These are phyloP conservation scores for Dicycla oo DNA, from an alignment of 2,888 invertebrate genomes.

Conservation along the genomic window DNA sequence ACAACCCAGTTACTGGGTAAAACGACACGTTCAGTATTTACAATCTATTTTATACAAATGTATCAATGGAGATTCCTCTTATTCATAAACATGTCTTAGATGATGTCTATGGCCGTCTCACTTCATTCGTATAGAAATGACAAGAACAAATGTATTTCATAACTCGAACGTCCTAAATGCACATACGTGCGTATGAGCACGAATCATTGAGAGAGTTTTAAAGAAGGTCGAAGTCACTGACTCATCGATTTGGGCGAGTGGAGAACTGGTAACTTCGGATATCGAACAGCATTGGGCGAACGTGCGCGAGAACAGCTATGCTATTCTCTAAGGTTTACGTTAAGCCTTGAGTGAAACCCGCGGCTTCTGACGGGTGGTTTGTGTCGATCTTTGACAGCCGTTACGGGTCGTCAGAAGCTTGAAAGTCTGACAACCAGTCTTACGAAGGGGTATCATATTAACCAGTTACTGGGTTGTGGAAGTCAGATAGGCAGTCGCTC, in stretches of 20 bases:
- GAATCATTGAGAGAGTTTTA: constrained; percentile 7
- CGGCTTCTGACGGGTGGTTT: too few species aligned
- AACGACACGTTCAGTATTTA: too few species aligned
- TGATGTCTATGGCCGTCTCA: neutral
- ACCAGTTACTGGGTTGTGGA: too few species aligned
- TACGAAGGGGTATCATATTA: too few species aligned
- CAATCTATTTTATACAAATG: too few species aligned
- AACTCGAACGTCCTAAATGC: neutral
- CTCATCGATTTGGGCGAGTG: constrained; percentile 14
- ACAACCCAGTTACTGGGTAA: too few species aligned
- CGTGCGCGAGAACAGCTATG: constrained; percentile 51
- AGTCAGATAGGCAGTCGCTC: too few species aligned
- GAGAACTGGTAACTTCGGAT: constrained; percentile 9
- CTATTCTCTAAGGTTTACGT: too few species aligned
- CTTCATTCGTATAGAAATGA: constrained; percentile 6
- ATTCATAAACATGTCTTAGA: neutral
- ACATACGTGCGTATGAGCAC: constrained; percentile 9
- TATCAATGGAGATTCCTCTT: neutral
- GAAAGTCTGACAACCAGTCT: too few species aligned
- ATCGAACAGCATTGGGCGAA: constrained; percentile 25
- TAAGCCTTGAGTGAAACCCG: too few species aligned
- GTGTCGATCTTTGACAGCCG: too few species aligned
- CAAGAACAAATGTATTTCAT: neutral
- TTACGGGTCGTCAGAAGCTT: too few species aligned
- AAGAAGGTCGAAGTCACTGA: constrained; percentile 12